Base-by-base conservation (phyloP, 2,888 invertebrate genomes). In the Andrena bicolor region DNA sequence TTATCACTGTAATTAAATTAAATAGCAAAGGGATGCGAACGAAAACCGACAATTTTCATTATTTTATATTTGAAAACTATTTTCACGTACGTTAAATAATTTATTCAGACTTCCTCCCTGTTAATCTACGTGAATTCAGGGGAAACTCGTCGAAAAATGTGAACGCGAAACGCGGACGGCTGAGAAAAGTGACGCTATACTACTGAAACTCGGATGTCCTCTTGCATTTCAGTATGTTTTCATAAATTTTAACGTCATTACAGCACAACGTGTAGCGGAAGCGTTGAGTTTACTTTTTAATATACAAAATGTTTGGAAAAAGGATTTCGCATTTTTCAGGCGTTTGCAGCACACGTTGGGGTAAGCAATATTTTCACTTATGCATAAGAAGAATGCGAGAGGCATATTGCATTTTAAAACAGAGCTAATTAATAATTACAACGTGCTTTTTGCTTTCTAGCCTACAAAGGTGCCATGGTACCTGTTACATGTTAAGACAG, bases 151-250 rank as follows among this genome's bases (percentile, higher is more conserved):
- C 16, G 48, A 49, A 6, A 49, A 32, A 35, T 26, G 23, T 35
- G 20, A 28, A 26, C 30, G 26, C 10, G 49, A 35, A 51, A 35
- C 32, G 69, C 69, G 51, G n/a, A 26, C 26, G 13, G 8, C 8
- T 48, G 60, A 28, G 16, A 69, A 26, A n/a, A 51, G n/a, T 49
- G 60, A 69, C 26, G 26, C 26, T 48, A 16, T 16, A 35, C 35
- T 35, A 20, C 5, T 68, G 51, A 35, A 61, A 61, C 69, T 20
- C 60, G 10, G 69, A 58, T n/a, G 35, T 58, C 51, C 58, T n/a
- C 41, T 41, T 41, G 58, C n/a, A 69, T 69, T 69, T 69, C 69
- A 49, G 26, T 20, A 32, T 32, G 32, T 61, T 49, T 75, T 69
- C 20, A 32, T 32, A 16, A 49, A 75, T 75, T 51, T 23, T 30